These are phyloP conservation scores for Eumacrocentrus americanus DNA, from an alignment of 2,888 invertebrate species.

Conservation along the genomic window DNA sequence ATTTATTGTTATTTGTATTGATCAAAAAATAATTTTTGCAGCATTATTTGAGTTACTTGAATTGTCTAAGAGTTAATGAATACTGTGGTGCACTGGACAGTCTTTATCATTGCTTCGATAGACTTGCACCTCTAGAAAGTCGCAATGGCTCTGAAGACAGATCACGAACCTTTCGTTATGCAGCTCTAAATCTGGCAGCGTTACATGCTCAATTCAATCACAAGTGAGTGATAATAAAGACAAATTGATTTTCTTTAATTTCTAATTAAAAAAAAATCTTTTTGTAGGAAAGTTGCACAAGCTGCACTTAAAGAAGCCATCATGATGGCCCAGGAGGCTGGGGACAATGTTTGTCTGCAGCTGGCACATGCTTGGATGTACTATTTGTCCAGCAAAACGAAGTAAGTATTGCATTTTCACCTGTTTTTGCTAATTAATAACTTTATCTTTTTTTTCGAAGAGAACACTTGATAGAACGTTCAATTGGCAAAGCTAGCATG, in stretches of 20 bases:
- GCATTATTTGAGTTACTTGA: conserved; percentile 91
- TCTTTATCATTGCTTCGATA: conserved; percentile 82
- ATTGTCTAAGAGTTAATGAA: conserved; percentile 85
- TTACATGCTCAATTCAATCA: conserved; percentile 86
- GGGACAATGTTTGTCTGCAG: conserved; percentile 84
- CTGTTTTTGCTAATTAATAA: neutral
- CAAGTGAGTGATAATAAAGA: conserved; percentile 64
- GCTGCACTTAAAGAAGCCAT: conserved; percentile 86
- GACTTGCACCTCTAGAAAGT: conserved; percentile 63
- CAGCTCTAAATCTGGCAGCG: conserved; percentile 88
- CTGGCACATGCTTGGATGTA: conserved; percentile 85
- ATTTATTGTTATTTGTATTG: too few species aligned
- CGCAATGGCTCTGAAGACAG: conserved; percentile 63
- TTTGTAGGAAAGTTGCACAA: conserved; percentile 74
- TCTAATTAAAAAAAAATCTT: neutral
- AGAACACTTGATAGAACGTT: conserved; percentile 71
- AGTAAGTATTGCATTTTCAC: conserved; percentile 46
- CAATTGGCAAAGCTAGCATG: conserved; percentile 72
- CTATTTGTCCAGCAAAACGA: conserved; percentile 64
- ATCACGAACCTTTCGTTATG: conserved; percentile 79
- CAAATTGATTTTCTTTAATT: neutral
- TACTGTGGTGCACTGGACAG: conserved; percentile 83
- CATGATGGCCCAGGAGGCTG: conserved; percentile 85
- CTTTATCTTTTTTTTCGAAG: conserved; percentile 44
- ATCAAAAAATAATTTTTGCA: too few species aligned